Conservation (phyloP, 2,113 vertebrate genomes). For the Nesogale talazaci region DNA sequence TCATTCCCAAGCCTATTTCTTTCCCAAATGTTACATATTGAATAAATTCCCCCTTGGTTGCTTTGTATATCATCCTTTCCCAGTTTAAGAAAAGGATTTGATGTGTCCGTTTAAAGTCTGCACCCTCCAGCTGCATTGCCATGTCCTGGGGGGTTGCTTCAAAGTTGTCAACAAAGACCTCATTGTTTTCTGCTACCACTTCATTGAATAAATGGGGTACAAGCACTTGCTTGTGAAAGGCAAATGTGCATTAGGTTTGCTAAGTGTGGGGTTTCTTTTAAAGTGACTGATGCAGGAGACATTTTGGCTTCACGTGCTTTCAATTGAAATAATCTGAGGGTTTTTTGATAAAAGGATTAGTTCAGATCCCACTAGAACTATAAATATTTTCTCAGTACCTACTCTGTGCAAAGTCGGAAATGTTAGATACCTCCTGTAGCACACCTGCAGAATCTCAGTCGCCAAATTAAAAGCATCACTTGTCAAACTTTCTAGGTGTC, state of each 20-base stretch:
- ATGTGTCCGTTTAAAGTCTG: constrained; percentile 19
- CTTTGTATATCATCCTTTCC: constrained; percentile 41
- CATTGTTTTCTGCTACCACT: constrained; percentile 20
- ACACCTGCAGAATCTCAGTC: background rate
- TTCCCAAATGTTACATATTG: background rate
- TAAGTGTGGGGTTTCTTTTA: constrained; percentile 25
- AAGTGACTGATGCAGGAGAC: background rate
- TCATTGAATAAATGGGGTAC: constrained; percentile 24
- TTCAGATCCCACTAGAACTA: background rate
- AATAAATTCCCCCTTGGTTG: constrained; percentile 45
- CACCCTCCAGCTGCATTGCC: constrained; percentile 14
- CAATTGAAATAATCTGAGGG: background rate
- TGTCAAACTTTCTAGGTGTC: background rate
- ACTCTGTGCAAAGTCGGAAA: background rate
- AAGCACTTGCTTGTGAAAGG: constrained; percentile 59
- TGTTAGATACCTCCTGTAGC: background rate
- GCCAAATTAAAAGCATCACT: background rate
- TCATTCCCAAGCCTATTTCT: constrained; percentile 30
- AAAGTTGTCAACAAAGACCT: constrained; percentile 19
- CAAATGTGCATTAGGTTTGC: constrained; percentile 33
- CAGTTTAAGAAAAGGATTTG: background rate
- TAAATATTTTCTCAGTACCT: background rate
- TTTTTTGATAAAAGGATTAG: background rate
- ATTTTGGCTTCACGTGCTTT: background rate
- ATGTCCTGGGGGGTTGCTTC: constrained; percentile 28